Base-by-base conservation (phyloP, 2,888 invertebrate species). In the Papilio elwesi region DNA sequence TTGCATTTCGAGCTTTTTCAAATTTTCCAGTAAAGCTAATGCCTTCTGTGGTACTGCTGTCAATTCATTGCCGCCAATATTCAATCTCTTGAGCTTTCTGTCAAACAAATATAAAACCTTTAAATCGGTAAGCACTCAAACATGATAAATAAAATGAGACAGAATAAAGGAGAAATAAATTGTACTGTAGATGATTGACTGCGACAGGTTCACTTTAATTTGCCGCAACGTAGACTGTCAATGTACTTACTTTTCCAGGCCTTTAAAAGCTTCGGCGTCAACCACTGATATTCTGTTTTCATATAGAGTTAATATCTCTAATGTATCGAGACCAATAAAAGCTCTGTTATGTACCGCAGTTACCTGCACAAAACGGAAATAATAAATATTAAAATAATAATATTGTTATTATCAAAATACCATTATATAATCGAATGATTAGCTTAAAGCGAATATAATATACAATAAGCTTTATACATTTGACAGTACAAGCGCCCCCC, bases 1-100 rank as follows among this genome's bases (percentile, higher is more conserved):
- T 83, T 98, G 98, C 93, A 98, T 96, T 90, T 98, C 98, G 66
- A 98, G 94, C 83, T 97, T 98, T 87, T 97, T 97, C 78, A 98
- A 90, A 80, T 96, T 97, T 82, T 97, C 96, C 78, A 98, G 92
- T 74, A 96, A 95, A 0, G 96, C 96, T n/a, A 98, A 95, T 0
- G 98, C 96, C 83, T 96, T 95, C 81, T 97, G 97, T 13, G 98
- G 98, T 65, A 98, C 95, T 12, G 95, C 93, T 51, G 95, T 95
- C 82, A 98, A 90, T 76, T 96, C 96, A 86, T 98, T 98, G 71
- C 97, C 97, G 48, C 98, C 98, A 77, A 98, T 94, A 90, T 98
- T 98, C 75, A 98, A 91, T 74, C 97, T 94, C 81, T 97, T 97
- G 75, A 98, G 91, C 89, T 97, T 97, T 81, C 96, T 97, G 84